phyloP scores from a whole-genome alignment of 37 sponge, comb jelly and placozoan species.

The Beroe forskalii region DNA sequence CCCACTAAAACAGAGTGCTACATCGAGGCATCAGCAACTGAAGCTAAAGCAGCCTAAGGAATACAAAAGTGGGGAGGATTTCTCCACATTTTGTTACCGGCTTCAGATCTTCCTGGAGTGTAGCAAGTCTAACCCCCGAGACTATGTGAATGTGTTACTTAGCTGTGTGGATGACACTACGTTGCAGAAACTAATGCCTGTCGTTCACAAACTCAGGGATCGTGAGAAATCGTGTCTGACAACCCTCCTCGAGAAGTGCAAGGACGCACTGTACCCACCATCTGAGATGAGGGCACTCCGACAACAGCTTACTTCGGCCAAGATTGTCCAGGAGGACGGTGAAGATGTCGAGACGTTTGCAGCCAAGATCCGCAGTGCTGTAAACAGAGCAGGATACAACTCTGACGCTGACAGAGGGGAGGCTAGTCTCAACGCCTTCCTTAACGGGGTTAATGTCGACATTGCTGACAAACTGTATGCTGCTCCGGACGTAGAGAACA shows the following conservation, averaged over 20 bases:
- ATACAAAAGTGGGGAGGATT: constrained; percentile 15
- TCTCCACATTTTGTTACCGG: background rate
- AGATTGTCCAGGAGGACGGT: background rate
- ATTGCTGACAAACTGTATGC: background rate
- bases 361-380: background rate
- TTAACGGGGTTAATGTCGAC: constrained; percentile 19
- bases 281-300: constrained; percentile 7
- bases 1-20: too few relatives aligned
- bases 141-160: background rate
- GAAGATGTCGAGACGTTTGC: constrained; percentile 19
- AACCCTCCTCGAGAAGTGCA: background rate
- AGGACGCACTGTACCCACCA: background rate
- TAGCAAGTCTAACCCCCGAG: background rate
- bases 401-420: background rate
- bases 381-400: constrained; percentile 4
- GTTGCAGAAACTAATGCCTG: background rate
- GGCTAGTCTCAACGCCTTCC: constrained; percentile 2
- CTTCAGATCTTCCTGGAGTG: background rate
- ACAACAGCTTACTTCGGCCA: constrained; percentile 21
- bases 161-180: constrained; percentile 25
- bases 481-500: background rate
- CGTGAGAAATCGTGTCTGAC: background rate
- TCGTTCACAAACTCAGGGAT: background rate
- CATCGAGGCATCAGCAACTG: too few relatives aligned
- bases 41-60: constrained; percentile 20